Evolutionary conservation across 2,113 vertebrate species (phyloP), one percentile per base, ranked within the genome.

Genomic region (Cololabis saira): DNA sequence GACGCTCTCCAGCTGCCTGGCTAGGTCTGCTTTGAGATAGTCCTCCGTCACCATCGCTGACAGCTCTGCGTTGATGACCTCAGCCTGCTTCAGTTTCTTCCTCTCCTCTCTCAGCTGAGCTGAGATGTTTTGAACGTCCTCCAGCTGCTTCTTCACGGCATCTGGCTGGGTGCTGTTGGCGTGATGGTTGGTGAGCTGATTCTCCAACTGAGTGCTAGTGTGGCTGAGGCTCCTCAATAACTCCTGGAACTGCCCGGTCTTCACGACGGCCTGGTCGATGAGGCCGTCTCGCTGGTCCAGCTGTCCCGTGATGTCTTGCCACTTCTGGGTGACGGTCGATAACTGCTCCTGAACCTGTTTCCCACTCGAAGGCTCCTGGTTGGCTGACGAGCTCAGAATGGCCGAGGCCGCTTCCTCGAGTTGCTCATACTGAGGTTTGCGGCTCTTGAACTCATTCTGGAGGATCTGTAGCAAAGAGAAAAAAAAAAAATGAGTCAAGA

Each of bases 401-500:
- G 93, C 87, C 2, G 90, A 82, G 1, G 94, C 95, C 5, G 95
- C 93, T 44, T 91, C 49, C 8, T 92, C 94, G 12, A 99, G 90
- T 83, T 96, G 95, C 18, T 99, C 95, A 0, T 95, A 97, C 37
- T 99, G 97, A 44, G 93, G 91, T 71, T 94, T 97, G 64, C 95
- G 94, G 24, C 95, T 97, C 76, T 97, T 95, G 70, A 99, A 99
- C 77, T 99, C 98, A 77, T 98, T 96, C n/a, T 96, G 94, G 33
- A 99, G 92, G 85, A 99, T 99, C 98, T 99, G 16, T 41, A 57
- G 1, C 17, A 45, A 11, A 19, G 5, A 12, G 21, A 51, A 19
- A 51, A 24, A 51, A 19, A 51, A 24, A 22, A 72, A 68, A 66
- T 21, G 0, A 5, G 40, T 17, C 27, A 70, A 15, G 2, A 24